Evolutionary conservation across 2,888 invertebrate genomes (phyloP), one percentile per base, ranked within the genome.

Genomic region (Leptopterna dolabrata): DNA sequence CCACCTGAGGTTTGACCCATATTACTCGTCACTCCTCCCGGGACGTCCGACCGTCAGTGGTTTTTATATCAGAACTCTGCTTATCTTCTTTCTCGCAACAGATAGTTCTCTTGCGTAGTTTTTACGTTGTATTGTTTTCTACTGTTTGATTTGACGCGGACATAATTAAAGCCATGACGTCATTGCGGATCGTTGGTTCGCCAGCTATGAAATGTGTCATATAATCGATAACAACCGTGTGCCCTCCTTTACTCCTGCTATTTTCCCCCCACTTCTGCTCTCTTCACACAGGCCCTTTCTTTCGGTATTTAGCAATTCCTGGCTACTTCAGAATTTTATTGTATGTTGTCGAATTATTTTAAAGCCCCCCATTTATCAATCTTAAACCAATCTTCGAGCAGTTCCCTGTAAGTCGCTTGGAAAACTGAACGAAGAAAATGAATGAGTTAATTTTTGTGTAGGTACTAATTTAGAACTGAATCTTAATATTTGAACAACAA

Each of bases 161-260:
- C 3, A 63, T 0, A 24, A 63, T 24, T 63, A 24, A 19, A 24
- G 16, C 63, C 27, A 13, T 63, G 63, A 63, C 63, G 63, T 63
- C 24, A 63, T 24, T 24, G 63, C 63, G 27, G 63, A 19, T 55
- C 63, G 11, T 63, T 63, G 2, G 9, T 63, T 63, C 63, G 0
- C 27, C 11, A 24, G 24, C 63, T 13, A 7, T 0, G 63, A n/a
- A 9, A 63, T 24, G 11, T 36, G 30, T 45, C 78, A 24, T 43
- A 78, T 45, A 78, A 78, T 78, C 78, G 45, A 78, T 78, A 78
- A 78, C 43, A 16, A 9, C 76, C 30, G 11, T 3, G 4, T 47
- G 16, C 45, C 43, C 13, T 13, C 9, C 14, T n/a, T 13, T 9
- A 7, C 36, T 36, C n/a, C 76, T 14, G 36, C 16, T 76, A 11